Conservation (phyloP, 2,113 vertebrate genomes). For the Campylomormyrus tamandua region DNA sequence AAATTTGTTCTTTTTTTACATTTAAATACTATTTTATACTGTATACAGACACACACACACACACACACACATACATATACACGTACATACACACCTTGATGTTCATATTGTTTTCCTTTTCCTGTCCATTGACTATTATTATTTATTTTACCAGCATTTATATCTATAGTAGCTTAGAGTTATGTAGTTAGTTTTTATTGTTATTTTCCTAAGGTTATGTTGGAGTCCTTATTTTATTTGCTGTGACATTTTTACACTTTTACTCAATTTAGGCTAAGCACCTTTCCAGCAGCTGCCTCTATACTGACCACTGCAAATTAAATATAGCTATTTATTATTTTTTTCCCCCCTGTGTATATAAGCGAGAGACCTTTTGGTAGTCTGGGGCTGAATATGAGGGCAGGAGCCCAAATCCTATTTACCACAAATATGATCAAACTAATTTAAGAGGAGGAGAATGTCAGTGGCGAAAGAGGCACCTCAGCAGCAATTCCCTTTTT, state of each 20-base stretch:
- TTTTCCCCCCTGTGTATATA: neutral
- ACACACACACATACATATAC: too few species aligned
- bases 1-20: neutral
- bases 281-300: slow-evolving; percentile 1
- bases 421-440: slow-evolving; percentile 64
- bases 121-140: neutral
- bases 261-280: slow-evolving; percentile 1
- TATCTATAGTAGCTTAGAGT: neutral
- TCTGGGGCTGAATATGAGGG: slow-evolving; percentile 31
- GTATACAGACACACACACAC: too few species aligned
- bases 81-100: neutral
- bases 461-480: slow-evolving; percentile 40
- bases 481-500: slow-evolving; percentile 41
- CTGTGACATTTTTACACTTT: slow-evolving; percentile 4
- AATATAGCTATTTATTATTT: neutral
- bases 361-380: slow-evolving; percentile 28
- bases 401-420: slow-evolving; percentile 62
- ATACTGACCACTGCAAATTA: slow-evolving; percentile 1
- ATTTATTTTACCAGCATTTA: neutral
- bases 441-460: slow-evolving; percentile 52
- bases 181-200: neutral
- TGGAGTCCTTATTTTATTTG: slow-evolving; percentile 1
- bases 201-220: neutral
- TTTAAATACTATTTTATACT: neutral
- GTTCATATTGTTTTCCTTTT: neutral